Evolutionary conservation across 2,113 vertebrate genomes (phyloP), one percentile per base, ranked within the genome.

Genomic region (Morone saxatilis): DNA sequence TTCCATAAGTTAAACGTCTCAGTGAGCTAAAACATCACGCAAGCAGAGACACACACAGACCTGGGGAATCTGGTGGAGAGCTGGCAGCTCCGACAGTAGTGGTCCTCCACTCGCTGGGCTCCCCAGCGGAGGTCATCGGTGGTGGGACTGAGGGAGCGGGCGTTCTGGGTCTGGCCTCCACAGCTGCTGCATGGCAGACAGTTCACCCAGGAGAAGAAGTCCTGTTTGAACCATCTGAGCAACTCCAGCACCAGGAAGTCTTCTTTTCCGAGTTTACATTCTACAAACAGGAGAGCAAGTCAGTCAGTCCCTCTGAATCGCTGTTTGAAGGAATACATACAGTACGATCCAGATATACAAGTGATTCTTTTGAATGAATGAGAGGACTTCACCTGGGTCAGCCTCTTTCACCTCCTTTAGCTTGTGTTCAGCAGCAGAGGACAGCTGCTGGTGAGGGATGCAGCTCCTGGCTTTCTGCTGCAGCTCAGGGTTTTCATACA

Each of bases 171-270:
- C 4, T 83, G 63, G 22, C 97, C 97, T 81, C 96, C 95, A 86
- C 98, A 99, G 19, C 72, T 94, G 76, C 89, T 95, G 89, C 98
- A 99, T 25, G 94, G 93, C 71, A 99, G 89, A 71, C 54, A 91
- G 94, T 99, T 92, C 48, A 99, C 97, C 98, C 98, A 99, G 9
- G 85, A 94, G 90, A 99, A 99, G 96, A 99, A 99, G 45, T 97
- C 94, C 72, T 92, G 91, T 88, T 99, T 99, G 95, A 99, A 99
- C 98, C 98, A 99, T 31, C 95, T 89, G 65, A 99, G 94, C 74
- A 99, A 93, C 89, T 99, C 98, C 90, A 99, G 88, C 90, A 99
- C 80, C 89, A 99, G 87, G 87, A 99, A 96, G 82, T 99, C 98
- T 12, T 97, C 96, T 50, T 96, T 93, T 75, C 85, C 96, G 70